These are phyloP conservation scores for Phrynosoma blainvillii DNA, from an alignment of 2,113 vertebrate species.

Conservation along the genomic window DNA sequence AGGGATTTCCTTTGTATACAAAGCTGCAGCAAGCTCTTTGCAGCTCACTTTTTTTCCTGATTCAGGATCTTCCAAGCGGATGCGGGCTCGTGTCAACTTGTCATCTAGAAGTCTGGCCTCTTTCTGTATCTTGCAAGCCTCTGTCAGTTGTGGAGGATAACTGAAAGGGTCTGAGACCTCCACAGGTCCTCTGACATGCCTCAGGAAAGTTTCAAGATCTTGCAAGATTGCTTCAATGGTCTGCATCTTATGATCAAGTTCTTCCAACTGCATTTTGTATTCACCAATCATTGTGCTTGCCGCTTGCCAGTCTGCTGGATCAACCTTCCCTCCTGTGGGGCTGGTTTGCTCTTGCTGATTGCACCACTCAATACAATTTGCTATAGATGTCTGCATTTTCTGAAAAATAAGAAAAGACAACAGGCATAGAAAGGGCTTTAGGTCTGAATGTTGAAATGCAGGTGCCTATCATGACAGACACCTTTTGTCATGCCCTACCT, in stretches of 20 bases:
- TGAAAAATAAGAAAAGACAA: slow-evolving; percentile 54
- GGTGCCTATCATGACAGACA: no score
- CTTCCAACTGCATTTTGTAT: slow-evolving; percentile 82
- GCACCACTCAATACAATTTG: slow-evolving; percentile 81
- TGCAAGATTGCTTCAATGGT: slow-evolving; percentile 77
- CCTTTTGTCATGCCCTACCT: no score
- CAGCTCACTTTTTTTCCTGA: slow-evolving; percentile 74
- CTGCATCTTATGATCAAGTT: slow-evolving; percentile 77
- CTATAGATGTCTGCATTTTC: slow-evolving; percentile 66
- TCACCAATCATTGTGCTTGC: slow-evolving; percentile 74
- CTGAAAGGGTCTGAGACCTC: slow-evolving; percentile 57
- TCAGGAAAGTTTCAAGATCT: slow-evolving; percentile 86
- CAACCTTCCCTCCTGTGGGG: slow-evolving; percentile 70
- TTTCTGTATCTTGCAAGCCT: slow-evolving; percentile 76
- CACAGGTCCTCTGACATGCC: slow-evolving; percentile 73
- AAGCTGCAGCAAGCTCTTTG: slow-evolving; percentile 77
- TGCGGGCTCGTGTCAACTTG: slow-evolving; percentile 74
- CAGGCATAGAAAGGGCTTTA: no score
- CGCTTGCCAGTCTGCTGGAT: slow-evolving; percentile 79
- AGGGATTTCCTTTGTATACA: slow-evolving; percentile 70
- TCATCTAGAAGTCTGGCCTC: slow-evolving; percentile 85
- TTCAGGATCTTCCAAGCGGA: slow-evolving; percentile 76
- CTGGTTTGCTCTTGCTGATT: slow-evolving; percentile 73
- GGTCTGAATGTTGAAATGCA: no score
- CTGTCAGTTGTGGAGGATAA: slow-evolving; percentile 55